A percentile compares a stretch with the other conserved stretches of the same genome.
phyloP scores from a whole-genome alignment of 2,797 vertebrate genomes.

The Macropus fuliginosus region DNA sequence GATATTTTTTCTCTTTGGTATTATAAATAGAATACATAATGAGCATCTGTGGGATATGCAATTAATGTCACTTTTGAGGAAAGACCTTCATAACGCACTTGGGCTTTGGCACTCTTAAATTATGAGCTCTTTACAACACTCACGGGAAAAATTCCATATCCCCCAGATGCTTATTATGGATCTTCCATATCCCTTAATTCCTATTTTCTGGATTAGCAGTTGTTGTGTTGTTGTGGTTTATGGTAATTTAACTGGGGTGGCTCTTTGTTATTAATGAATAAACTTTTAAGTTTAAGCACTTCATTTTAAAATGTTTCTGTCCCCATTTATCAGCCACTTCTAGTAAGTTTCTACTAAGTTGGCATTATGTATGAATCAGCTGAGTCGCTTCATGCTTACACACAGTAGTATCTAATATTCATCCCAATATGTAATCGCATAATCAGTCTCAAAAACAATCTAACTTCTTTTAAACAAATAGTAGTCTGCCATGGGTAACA shows the following conservation, averaged over 20 bases:
- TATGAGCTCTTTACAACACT: conserved; percentile 82
- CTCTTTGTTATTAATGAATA: conserved; percentile 84
- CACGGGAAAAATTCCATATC: conserved; percentile 84
- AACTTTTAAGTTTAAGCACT: conserved; percentile 80
- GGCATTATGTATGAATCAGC: conserved; percentile 17
- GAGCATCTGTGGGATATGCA: conserved; percentile 84
- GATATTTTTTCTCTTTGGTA: conserved; percentile 83
- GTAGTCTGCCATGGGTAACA: background rate
- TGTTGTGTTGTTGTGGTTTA: conserved; percentile 83
- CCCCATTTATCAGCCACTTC: conserved; percentile 56
- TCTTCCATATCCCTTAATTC: conserved; percentile 84
- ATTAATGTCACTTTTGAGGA: conserved; percentile 86
- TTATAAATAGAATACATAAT: conserved; percentile 85
- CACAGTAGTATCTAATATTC: conserved; percentile 23
- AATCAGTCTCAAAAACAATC: conserved; percentile 32
- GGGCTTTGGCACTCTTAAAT: conserved; percentile 86
- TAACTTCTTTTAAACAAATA: background rate
- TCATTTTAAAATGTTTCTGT: conserved; percentile 69
- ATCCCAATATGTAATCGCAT: conserved; percentile 12
- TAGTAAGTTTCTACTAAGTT: conserved; percentile 45
- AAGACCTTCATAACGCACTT: conserved; percentile 84
- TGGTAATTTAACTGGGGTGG: conserved; percentile 82
- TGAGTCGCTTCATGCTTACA: conserved; percentile 28
- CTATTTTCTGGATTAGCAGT: conserved; percentile 84
- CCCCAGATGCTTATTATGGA: conserved; percentile 83